phyloP scores from a whole-genome alignment of 2,797 vertebrate species.

The Girardinus metallicus region DNA sequence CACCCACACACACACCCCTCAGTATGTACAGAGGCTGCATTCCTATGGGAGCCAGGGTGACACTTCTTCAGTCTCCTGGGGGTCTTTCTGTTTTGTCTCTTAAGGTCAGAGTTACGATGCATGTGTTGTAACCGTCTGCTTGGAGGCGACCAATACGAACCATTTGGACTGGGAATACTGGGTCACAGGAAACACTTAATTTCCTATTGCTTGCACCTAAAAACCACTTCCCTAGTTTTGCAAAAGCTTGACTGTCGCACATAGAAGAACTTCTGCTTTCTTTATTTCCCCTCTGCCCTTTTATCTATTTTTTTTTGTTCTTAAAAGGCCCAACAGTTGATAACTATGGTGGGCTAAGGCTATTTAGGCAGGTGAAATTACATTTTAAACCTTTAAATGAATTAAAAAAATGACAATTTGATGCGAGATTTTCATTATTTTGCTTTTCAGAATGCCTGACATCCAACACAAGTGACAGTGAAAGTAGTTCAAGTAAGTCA shows the following conservation, averaged over 20 bases:
- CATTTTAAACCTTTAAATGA: slow-evolving; percentile 17
- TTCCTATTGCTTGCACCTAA: slow-evolving; percentile 78
- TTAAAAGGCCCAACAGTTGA: slow-evolving; percentile 34
- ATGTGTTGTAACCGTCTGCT: slow-evolving; percentile 41
- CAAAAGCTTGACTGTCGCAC: slow-evolving; percentile 51
- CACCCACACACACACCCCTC: slow-evolving; percentile 24
- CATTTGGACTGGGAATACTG: slow-evolving; percentile 55
- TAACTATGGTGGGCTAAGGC: slow-evolving; percentile 14
- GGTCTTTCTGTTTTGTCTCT: slow-evolving; percentile 50
- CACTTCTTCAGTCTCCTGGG: slow-evolving; percentile 44
- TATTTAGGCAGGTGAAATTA: slow-evolving; percentile 3
- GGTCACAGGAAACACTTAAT: slow-evolving; percentile 79
- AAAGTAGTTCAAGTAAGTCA: slow-evolving; percentile 99
- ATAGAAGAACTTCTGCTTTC: slow-evolving; percentile 67
- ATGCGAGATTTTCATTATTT: slow-evolving; percentile 42
- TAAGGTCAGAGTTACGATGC: slow-evolving; percentile 43
- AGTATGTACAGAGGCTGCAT: slow-evolving; percentile 44
- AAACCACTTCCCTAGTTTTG: slow-evolving; percentile 72
- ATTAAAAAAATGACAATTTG: slow-evolving; percentile 18
- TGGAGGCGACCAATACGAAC: slow-evolving; percentile 64
- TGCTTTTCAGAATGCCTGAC: slow-evolving; percentile 92
- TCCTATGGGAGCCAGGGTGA: slow-evolving; percentile 45
- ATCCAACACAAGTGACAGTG: slow-evolving; percentile 99
- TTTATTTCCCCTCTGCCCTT: slow-evolving; percentile 23
- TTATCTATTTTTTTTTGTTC: slow-evolving; percentile 42